Evolutionary conservation across 2,888 invertebrate genomes (phyloP).

Genomic region (Cyaniris semiargus): DNA sequence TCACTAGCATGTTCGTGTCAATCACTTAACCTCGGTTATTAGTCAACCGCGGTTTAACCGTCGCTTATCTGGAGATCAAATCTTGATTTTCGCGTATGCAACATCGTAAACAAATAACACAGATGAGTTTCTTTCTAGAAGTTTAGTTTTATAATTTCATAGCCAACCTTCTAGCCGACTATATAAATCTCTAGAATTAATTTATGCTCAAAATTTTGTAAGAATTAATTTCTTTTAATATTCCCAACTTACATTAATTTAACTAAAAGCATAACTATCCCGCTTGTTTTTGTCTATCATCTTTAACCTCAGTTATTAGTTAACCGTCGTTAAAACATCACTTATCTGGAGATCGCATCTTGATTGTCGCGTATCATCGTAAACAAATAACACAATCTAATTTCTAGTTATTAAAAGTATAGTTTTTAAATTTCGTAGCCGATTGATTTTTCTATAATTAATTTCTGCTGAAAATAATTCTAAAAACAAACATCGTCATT

Average conservation of each 20-base stretch:
- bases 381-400: not conserved
- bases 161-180: too few relatives aligned
- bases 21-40: conserved; percentile 43
- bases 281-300: conserved; percentile 59
- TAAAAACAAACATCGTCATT: too few relatives aligned
- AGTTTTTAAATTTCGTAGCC: too few relatives aligned
- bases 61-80: not conserved
- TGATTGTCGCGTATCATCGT: not conserved
- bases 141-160: too few relatives aligned
- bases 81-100: conserved; percentile 11
- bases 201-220: too few relatives aligned
- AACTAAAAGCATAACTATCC: conserved; percentile 45
- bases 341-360: not conserved
- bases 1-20: conserved; percentile 57
- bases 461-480: too few relatives aligned
- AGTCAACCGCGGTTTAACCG: not conserved
- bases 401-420: not conserved
- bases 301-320: not conserved
- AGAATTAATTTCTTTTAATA: too few relatives aligned
- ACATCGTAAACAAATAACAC: not conserved
- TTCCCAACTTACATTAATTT: too few relatives aligned
- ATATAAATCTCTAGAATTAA: too few relatives aligned
- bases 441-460: too few relatives aligned
- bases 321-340: not conserved
- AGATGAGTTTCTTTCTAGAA: not conserved